These are phyloP conservation scores for Sarcophaga caerulescens DNA, from an alignment of 2,888 invertebrate genomes.

Conservation along the genomic window DNA sequence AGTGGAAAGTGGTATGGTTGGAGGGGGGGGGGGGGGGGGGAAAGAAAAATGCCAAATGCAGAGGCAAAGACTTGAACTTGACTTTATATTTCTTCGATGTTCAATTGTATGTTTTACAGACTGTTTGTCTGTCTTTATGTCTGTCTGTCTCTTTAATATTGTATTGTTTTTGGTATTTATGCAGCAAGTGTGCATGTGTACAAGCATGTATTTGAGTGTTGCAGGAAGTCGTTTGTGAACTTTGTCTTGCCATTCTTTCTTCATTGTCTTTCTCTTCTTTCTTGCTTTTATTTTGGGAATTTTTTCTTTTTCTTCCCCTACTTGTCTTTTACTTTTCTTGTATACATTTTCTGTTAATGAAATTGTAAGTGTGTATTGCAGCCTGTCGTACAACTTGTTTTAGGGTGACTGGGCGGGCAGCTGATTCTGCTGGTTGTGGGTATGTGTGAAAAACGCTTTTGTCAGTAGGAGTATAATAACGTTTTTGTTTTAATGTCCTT, in stretches of 20 bases:
- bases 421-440: too few species aligned
- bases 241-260: conserved; percentile 55
- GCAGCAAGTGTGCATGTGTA: background rate
- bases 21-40: conserved; percentile 1
- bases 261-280: background rate
- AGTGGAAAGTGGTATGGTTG: background rate
- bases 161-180: conserved; percentile 13
- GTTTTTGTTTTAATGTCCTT: background rate
- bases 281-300: background rate
- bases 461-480: conserved; percentile 20
- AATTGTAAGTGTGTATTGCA: conserved; percentile 13
- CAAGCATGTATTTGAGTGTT: conserved; percentile 16
- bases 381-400: background rate
- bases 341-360: background rate
- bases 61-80: conserved; percentile 61
- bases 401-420: conserved; percentile 19
- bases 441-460: conserved; percentile 24
- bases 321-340: background rate
- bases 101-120: conserved; percentile 7
- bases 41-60: conserved; percentile 48
- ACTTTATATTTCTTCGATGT: conserved; percentile 58
- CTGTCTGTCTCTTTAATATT: background rate
- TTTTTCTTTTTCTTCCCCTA: too few species aligned
- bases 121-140: background rate
- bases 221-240: conserved; percentile 62